Conservation (phyloP, 2,797 vertebrate genomes). For the Meda fulgida region DNA sequence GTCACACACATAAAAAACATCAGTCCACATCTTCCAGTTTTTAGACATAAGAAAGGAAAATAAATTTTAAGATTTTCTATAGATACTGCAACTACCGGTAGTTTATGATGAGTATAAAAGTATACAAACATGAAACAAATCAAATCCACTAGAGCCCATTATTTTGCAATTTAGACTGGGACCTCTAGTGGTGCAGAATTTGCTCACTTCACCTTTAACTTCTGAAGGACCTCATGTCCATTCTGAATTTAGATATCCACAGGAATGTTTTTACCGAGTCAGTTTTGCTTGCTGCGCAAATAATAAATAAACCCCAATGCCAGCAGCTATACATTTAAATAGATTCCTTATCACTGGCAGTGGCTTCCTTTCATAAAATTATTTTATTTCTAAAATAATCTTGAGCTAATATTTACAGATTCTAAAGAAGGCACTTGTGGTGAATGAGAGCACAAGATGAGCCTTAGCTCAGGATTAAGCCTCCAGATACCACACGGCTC, state of each 20-base stretch:
- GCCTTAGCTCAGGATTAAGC: constrained; percentile 62
- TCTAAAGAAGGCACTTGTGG: constrained; percentile 45
- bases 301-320: constrained; percentile 44
- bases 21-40: background rate
- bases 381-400: constrained; percentile 44
- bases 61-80: background rate
- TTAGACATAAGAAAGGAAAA: background rate
- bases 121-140: constrained; percentile 3
- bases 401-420: constrained; percentile 49
- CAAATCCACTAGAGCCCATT: background rate
- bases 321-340: constrained; percentile 24
- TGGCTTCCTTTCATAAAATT: constrained; percentile 33
- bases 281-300: constrained; percentile 43
- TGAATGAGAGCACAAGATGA: constrained; percentile 25
- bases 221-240: constrained; percentile 26
- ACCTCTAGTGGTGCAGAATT: background rate
- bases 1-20: background rate
- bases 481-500: constrained; percentile 31
- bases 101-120: background rate
- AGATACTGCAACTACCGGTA: background rate
- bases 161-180: background rate
- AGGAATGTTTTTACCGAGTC: constrained; percentile 47
- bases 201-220: constrained; percentile 29
- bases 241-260: constrained; percentile 43
- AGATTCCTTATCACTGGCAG: constrained; percentile 34